Base-by-base conservation (phyloP, 2,797 vertebrate species). In the Neosilurus mollespiculum region DNA sequence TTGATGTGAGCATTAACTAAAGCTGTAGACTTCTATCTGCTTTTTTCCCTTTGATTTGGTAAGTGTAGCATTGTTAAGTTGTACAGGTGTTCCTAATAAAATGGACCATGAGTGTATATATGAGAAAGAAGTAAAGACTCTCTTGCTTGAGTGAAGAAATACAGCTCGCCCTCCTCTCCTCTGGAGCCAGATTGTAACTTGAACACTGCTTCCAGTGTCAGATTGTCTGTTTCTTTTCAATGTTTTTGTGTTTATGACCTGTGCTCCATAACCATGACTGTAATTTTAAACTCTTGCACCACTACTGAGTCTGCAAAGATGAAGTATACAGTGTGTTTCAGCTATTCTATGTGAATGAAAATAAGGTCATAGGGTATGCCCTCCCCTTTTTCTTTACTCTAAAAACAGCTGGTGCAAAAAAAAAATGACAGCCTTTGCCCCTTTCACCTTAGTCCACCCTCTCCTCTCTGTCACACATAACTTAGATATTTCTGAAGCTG, bases 401-500 rank as follows among this genome's bases (percentile, higher is more conserved):
- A 22, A 76, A 76, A 65, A 20, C 58, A 72, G 20, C 49, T 24
- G 12, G 26, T 66, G 59, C 8, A 56, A 64, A 76, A 62, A 80
- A 82, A 72, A 82, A 66, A 53, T 30, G 30, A 64, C 67, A 75
- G 26, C 62, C 73, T 65, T 59, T 53, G 69, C 58, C 43, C 58
- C 34, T 58, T 83, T 82, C 22, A 53, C 51, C 64, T 59, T 15
- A 58, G 14, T 30, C 53, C 73, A 77, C 49, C 30, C 20, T 76
- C 61, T 82, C 10, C 51, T 58, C 81, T 77, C 22, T 77, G 72
- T 26, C 70, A 73, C 81, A 66, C 53, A 83, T 77, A 51, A 26
- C 24, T 61, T 16, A 34, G 58, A 70, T 81, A 62, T 81, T 81
- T 64, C 49, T 54, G 43, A 53, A 30, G 59, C 59, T 22, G 16